Evolutionary conservation across 2,797 vertebrate genomes (phyloP), one percentile per base, ranked within the genome.

Genomic region (Pampus argenteus): DNA sequence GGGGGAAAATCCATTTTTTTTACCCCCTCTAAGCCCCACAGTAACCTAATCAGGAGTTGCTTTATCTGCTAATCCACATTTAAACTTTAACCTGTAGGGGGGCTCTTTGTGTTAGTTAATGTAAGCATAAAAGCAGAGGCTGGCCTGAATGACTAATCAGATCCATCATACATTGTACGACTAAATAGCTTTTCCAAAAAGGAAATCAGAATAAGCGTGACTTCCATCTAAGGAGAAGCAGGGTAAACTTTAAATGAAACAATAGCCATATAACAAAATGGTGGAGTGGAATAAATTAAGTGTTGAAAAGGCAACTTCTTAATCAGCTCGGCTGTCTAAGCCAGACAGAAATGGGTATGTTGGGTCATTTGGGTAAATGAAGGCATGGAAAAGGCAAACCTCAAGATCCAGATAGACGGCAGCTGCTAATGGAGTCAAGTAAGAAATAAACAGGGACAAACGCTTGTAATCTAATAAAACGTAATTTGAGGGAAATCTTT

Each of bases 71-170:
- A 98, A 97, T 99, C 97, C 96, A 98, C 96, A 95, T 97, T 98
- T 98, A 98, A 98, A 99, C 97, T 98, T 97, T 98, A 98, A 98
- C 96, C 96, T 96, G 96, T 96, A 95, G 96, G 97, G 96, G 96
- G 96, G 94, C 96, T 96, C 95, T 98, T 99, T 98, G 96, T 98
- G 95, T 95, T 96, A 94, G 94, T 96, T 97, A 98, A 98, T 98
- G 94, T 97, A 96, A 96, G 95, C 95, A 96, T 95, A 98, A 97
- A 97, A 94, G 93, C 92, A 96, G 91, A 93, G 94, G 92, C 91
- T 85, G 77, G 92, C 88, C 93, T 94, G 96, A 96, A 97, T 96
- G 94, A 94, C 95, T 98, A 98, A 98, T 99, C 95, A 98, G 95
- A 98, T 97, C 96, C 96, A 97, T 97, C 95, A 96, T 97, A 97